phyloP scores from a whole-genome alignment of 2,113 vertebrate species.

The Synchiropus splendidus region DNA sequence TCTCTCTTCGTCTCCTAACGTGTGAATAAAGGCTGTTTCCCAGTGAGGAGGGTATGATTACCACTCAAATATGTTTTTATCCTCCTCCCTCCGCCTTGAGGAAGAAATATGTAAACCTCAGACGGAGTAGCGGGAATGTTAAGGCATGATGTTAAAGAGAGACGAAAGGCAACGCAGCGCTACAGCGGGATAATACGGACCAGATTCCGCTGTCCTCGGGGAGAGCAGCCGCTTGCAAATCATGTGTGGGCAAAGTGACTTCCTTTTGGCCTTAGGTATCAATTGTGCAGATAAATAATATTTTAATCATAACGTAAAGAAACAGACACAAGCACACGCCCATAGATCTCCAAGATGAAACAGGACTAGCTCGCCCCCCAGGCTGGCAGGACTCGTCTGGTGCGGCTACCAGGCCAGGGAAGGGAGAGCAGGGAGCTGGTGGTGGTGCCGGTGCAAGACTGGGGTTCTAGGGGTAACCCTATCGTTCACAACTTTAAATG shows the following conservation, averaged over 20 bases:
- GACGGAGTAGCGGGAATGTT: conserved; percentile 34
- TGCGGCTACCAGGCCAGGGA: conserved; percentile 22
- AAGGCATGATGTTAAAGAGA: conserved; percentile 62
- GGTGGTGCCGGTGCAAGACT: conserved; percentile 24
- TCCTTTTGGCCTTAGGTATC: conserved; percentile 73
- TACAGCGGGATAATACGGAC: conserved; percentile 73
- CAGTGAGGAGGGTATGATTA: conserved; percentile 59
- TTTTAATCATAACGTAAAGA: conserved; percentile 73
- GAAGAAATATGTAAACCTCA: conserved; percentile 61
- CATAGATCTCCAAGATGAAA: conserved; percentile 50
- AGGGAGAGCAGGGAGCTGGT: conserved; percentile 1
- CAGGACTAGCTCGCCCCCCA: conserved; percentile 23
- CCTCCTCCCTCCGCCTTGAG: conserved; percentile 48
- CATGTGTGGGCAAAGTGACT: conserved; percentile 64
- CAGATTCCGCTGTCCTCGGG: conserved; percentile 71
- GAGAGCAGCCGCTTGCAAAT: conserved; percentile 77
- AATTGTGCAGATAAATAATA: conserved; percentile 65
- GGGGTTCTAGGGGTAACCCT: conserved; percentile 24
- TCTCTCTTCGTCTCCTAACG: conserved; percentile 29
- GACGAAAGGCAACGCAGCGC: conserved; percentile 55
- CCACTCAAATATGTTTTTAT: conserved; percentile 55
- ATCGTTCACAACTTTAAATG: conserved; percentile 48
- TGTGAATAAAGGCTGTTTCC: conserved; percentile 53
- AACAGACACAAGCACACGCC: conserved; percentile 50
- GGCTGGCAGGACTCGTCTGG: conserved; percentile 29